phyloP scores from a whole-genome alignment of 2,888 invertebrate genomes.

The Sminthurinus aureus region DNA sequence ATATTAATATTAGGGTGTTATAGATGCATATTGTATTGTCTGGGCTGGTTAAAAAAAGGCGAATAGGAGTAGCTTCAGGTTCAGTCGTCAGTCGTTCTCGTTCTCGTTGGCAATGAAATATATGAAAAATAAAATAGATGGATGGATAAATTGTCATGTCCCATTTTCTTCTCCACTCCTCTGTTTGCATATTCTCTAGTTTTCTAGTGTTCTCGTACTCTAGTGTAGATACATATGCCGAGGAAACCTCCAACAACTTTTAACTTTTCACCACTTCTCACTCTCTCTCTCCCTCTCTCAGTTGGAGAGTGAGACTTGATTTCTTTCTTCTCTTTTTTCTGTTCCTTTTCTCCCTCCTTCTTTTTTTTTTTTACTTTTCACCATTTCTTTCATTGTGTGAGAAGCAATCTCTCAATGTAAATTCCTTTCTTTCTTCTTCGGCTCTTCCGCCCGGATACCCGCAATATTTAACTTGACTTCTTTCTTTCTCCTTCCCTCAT shows the following conservation, averaged over 20 bases:
- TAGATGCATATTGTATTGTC: no score
- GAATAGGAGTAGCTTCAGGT: no score
- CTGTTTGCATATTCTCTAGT: not conserved
- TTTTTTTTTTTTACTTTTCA: not conserved
- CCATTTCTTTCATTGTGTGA: slow-evolving; percentile 7
- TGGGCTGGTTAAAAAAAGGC: no score
- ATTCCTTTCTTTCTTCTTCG: slow-evolving; percentile 25
- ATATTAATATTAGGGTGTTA: no score
- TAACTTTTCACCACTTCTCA: slow-evolving; percentile 15
- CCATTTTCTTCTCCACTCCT: not conserved
- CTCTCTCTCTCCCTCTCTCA: not conserved
- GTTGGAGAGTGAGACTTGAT: not conserved
- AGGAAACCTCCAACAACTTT: not conserved
- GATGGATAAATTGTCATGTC: no score
- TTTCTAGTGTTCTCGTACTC: not conserved
- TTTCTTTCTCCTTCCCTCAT: slow-evolving; percentile 28
- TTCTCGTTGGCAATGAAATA: not conserved
- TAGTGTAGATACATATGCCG: not conserved
- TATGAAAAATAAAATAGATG: not conserved
- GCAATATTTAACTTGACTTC: slow-evolving; percentile 39
- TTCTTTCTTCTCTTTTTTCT: not conserved
- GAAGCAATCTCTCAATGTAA: slow-evolving; percentile 34
- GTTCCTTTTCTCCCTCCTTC: not conserved
- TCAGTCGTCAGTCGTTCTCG: not conserved
- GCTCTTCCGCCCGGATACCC: slow-evolving; percentile 21